phyloP scores from a whole-genome alignment of 1,140 invertebrate genomes.

The Gyrodactylus bullatarudis region DNA sequence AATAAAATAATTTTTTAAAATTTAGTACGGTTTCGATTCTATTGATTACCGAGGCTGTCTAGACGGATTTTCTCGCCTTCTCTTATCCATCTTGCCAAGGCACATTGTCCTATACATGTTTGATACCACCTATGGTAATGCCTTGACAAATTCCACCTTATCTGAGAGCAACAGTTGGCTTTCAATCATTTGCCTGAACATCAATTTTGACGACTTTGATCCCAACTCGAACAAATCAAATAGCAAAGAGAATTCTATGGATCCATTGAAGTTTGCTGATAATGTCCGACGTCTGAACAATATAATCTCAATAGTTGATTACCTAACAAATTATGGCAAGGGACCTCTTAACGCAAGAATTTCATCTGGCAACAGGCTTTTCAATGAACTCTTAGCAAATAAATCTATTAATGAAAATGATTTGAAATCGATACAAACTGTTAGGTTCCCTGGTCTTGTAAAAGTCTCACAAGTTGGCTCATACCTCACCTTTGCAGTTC shows the following conservation, averaged over 20 bases:
- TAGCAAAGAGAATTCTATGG: not conserved
- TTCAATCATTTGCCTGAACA: not conserved
- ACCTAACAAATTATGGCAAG: not conserved
- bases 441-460: not conserved
- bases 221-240: not conserved
- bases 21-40: not conserved
- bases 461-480: not conserved
- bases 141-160: not conserved
- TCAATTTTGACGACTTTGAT: not conserved
- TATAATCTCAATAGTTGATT: not conserved
- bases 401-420: not conserved
- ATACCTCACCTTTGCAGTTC: not conserved
- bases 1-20: too few species aligned
- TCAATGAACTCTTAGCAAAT: not conserved
- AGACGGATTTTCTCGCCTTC: not conserved
- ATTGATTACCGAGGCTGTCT: not conserved
- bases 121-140: not conserved
- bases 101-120: not conserved
- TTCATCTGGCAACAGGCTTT: not conserved
- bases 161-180: not conserved
- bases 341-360: not conserved
- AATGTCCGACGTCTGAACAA: not conserved
- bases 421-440: not conserved
- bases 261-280: not conserved
- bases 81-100: not conserved